Base-by-base conservation (phyloP, 2,888 invertebrate species). In the Sericinus montela region DNA sequence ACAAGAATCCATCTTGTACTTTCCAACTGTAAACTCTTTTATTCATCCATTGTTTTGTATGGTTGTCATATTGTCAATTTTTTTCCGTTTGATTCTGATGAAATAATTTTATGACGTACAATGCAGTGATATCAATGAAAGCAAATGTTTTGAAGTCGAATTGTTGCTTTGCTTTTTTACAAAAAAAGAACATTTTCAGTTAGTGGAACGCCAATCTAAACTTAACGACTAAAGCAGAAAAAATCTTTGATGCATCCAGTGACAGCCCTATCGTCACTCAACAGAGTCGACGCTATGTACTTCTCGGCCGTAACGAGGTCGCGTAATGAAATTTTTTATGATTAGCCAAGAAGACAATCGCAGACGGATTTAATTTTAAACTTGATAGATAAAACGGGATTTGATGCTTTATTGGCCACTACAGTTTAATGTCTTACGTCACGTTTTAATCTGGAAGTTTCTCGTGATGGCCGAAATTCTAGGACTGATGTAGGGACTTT, bases 301-400 rank as follows among this genome's bases (percentile, higher is more conserved):
- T 29, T 38, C 40, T 16, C 8, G 37, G 36, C 29, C 35, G 53
- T 50, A 56, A 55, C 51, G 49, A 67, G 71, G 65, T 65, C 64
- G 60, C 32, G 41, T 41, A 50, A 65, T 64, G 59, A 72, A 73
- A 69, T 69, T 75, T 75, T 76, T 77, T 75, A 80, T 74, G 78
- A 78, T 80, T 74, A 75, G 63, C 67, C 53, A 57, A 60, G 59
- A 71, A 75, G 69, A 72, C 71, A 72, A 73, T 71, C 67, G 59
- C 58, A 60, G 65, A 64, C 68, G 52, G 66, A 75, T 78, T 79
- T 78, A 78, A 73, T 67, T 77, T 72, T 74, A 75, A 65, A 66
- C 54, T 41, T n/a, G 8, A 9, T 14, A 3, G 13, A 25, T 42
- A 28, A 23, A 11, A 41, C 7, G 13, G 37, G 13, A 57, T 53